Evolutionary conservation across 2,113 vertebrate species (phyloP).

Genomic region (Hipposideros armiger): DNA sequence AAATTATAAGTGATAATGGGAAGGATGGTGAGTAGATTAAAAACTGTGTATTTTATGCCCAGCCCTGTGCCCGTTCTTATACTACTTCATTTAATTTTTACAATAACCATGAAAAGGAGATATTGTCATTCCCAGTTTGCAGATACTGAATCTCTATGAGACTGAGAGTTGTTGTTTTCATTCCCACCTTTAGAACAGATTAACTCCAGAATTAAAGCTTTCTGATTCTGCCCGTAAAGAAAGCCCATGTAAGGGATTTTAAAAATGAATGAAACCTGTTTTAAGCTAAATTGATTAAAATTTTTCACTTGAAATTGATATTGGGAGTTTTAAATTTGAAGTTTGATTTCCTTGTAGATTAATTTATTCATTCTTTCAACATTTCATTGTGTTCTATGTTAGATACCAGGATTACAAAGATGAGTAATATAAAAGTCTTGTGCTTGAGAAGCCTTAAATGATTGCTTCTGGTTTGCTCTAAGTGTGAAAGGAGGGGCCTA

Average conservation of each 20-base stretch:
- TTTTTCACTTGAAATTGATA: background rate
- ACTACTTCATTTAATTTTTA: background rate
- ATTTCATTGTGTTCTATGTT: background rate
- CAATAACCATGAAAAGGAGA: background rate
- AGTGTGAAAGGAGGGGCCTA: background rate
- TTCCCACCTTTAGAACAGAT: background rate
- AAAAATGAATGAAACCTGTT: constrained; percentile 26
- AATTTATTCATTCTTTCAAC: background rate
- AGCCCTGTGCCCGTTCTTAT: background rate
- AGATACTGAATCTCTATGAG: background rate
- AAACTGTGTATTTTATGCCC: background rate
- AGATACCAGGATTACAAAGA: background rate
- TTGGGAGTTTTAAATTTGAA: background rate
- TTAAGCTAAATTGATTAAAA: background rate
- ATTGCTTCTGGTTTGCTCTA: background rate
- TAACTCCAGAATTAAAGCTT: constrained; percentile 23
- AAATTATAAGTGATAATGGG: background rate
- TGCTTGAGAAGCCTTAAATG: background rate
- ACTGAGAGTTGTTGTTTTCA: background rate
- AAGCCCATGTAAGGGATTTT: background rate
- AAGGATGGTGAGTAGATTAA: background rate
- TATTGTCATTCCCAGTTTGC: background rate
- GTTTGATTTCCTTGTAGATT: background rate
- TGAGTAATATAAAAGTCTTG: background rate
- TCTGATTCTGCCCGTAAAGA: background rate